Evolutionary conservation across 2,888 invertebrate genomes (phyloP), one percentile per base, ranked within the genome.

Genomic region (Apodemia zela): DNA sequence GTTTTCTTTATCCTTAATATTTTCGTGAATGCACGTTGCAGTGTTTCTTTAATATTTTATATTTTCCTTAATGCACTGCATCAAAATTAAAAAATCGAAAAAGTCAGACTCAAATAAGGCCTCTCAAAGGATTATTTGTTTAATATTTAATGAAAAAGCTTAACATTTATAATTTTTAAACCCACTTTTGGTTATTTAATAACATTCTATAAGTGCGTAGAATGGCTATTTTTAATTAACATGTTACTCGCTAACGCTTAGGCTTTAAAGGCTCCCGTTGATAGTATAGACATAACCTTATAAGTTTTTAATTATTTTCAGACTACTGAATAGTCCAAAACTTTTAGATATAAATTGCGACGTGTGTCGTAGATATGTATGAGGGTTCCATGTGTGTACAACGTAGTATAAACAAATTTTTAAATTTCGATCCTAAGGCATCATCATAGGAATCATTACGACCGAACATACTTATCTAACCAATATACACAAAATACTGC

Each of bases 401-500:
- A 57, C 29, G 33, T 33, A 49, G 18, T 47, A 64, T 58, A 63
- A 65, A 45, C 65, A 61, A 66, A 64, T 61, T 62, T 58, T 65
- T 60, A 47, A 63, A 63, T 63, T 63, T 61, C 49, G 54, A 61
- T 64, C 65, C 65, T 70, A 72, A 69, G 69, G 69, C 69, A 71
- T 70, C 71, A 65, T 71, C 66, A 68, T 70, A 71, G 71, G 71
- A 71, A 70, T 69, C 67, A 70, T 67, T 68, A 68, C 61, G 61
- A 66, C 65, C 60, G 63, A 65, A 61, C 64, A 65, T 64, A 66
- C 67, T 68, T 42, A 64, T 60, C 67, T 68, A 65, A 59, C 65
- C 63, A 45, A 51, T 63, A 63, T 62, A 68, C 67, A 73, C 68
- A 66, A 71, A 75, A 75, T 71, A 75, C 75, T 72, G 74, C 75